phyloP scores from a whole-genome alignment of 2,797 vertebrate species.

The Rhinogobio ventralis region DNA sequence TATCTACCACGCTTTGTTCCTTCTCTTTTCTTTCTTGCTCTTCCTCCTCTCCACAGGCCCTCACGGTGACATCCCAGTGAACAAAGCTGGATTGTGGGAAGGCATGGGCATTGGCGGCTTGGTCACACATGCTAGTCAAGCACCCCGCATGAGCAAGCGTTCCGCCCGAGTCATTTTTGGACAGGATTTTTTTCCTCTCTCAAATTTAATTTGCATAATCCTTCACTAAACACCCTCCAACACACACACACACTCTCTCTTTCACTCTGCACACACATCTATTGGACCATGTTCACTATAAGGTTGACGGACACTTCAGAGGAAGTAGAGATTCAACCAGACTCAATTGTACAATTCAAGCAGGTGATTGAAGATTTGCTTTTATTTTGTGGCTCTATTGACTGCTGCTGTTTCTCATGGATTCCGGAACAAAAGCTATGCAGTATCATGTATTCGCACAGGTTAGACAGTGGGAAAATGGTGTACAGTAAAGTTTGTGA shows the following conservation, averaged over 20 bases:
- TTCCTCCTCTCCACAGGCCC: slow-evolving; percentile 50
- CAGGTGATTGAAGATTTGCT: slow-evolving; percentile 68
- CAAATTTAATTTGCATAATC: slow-evolving; percentile 54
- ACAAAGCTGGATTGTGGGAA: slow-evolving; percentile 78
- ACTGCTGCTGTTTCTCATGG: slow-evolving; percentile 47
- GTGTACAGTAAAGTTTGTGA: slow-evolving; percentile 48
- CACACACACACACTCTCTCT: background rate
- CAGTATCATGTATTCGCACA: slow-evolving; percentile 45
- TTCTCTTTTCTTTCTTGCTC: slow-evolving; percentile 27
- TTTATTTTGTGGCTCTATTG: slow-evolving; percentile 56
- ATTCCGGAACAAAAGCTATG: slow-evolving; percentile 57
- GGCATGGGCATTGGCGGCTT: slow-evolving; percentile 68
- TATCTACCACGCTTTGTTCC: slow-evolving; percentile 47
- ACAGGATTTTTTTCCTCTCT: slow-evolving; percentile 72
- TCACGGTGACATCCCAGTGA: slow-evolving; percentile 65
- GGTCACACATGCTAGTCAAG: slow-evolving; percentile 82
- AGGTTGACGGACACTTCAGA: slow-evolving; percentile 72
- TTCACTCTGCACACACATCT: slow-evolving; percentile 18
- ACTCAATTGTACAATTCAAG: slow-evolving; percentile 65
- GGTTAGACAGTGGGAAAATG: slow-evolving; percentile 35
- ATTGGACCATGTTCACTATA: slow-evolving; percentile 53
- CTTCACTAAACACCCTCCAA: slow-evolving; percentile 51
- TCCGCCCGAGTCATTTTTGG: slow-evolving; percentile 87
- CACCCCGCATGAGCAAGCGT: slow-evolving; percentile 67
- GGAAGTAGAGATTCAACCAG: slow-evolving; percentile 56